phyloP scores from a whole-genome alignment of 2,113 vertebrate genomes.

The Cyphomyrus discorhynchus region DNA sequence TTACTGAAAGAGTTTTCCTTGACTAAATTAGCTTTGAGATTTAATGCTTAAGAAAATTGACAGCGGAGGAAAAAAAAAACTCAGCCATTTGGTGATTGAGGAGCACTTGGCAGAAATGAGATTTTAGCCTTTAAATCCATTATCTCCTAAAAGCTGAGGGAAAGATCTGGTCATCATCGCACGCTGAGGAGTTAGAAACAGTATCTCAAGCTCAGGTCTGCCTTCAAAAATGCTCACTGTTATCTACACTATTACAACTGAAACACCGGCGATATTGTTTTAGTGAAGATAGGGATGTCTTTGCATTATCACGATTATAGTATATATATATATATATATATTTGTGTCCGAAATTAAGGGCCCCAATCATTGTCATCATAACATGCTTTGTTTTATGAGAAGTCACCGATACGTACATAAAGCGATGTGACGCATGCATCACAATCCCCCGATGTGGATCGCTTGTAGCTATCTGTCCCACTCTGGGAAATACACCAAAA shows the following conservation, averaged over 20 bases:
- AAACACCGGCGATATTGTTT: conserved; percentile 32
- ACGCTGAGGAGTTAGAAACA: conserved; percentile 38
- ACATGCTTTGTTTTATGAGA: not conserved
- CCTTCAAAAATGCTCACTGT: conserved; percentile 27
- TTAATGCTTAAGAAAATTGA: conserved; percentile 9
- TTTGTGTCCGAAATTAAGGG: not conserved
- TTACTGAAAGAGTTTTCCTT: conserved; percentile 17
- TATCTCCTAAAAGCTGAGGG: conserved; percentile 26
- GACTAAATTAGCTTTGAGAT: conserved; percentile 26
- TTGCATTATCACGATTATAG: not conserved
- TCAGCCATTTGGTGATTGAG: conserved; percentile 14
- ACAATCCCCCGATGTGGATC: not conserved
- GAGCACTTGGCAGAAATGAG: conserved; percentile 27
- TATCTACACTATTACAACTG: not conserved
- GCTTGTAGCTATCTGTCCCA: not conserved
- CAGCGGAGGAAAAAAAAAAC: conserved; percentile 22
- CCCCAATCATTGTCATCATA: not conserved
- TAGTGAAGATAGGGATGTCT: conserved; percentile 40
- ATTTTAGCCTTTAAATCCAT: conserved; percentile 23
- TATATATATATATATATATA: not conserved
- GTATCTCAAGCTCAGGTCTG: conserved; percentile 43
- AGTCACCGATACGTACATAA: not conserved
- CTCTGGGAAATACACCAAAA: not conserved
- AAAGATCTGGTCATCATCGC: conserved; percentile 30
- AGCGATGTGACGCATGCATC: not conserved